These are phyloP conservation scores for Galemys pyrenaicus DNA, from an alignment of 2,113 vertebrate genomes.

Conservation along the genomic window DNA sequence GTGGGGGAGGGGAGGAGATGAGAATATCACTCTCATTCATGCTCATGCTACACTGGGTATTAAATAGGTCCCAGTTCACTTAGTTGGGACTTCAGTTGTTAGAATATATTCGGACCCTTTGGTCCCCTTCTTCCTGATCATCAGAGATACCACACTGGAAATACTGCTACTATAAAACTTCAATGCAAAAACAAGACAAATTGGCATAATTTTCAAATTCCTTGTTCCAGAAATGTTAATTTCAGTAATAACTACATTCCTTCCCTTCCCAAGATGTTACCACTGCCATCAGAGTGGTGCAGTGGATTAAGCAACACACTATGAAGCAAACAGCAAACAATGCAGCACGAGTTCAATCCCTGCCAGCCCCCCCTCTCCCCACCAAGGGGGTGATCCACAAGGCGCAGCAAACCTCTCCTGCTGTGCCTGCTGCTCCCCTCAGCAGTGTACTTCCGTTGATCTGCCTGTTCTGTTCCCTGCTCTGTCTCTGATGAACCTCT, in stretches of 20 bases:
- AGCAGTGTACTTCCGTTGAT: too few relatives aligned
- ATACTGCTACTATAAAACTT: conserved; percentile 8
- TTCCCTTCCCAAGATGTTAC: conserved; percentile 17
- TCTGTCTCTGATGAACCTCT: too few relatives aligned
- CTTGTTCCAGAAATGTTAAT: conserved; percentile 42
- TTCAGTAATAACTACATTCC: conserved; percentile 25
- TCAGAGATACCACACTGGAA: conserved; percentile 41
- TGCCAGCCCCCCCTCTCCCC: too few relatives aligned
- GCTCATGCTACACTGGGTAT: neutral
- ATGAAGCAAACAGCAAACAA: too few relatives aligned
- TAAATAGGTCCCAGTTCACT: neutral
- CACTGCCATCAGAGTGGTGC: conserved; percentile 4
- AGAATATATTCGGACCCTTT: neutral
- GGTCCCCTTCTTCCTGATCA: neutral
- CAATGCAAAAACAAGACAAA: conserved; percentile 46
- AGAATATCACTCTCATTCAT: neutral
- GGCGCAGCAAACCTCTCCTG: too few relatives aligned
- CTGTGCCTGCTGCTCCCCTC: too few relatives aligned
- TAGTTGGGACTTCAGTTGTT: neutral
- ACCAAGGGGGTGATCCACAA: too few relatives aligned
- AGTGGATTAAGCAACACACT: too few relatives aligned
- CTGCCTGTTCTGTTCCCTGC: too few relatives aligned
- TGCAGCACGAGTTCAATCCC: too few relatives aligned
- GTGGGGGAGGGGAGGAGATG: neutral
- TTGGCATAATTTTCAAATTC: neutral